A percentile compares a stretch with the other conserved stretches of the same genome.
phyloP scores from a whole-genome alignment of 2,797 vertebrate species.

The Halcyon leucocephala region DNA sequence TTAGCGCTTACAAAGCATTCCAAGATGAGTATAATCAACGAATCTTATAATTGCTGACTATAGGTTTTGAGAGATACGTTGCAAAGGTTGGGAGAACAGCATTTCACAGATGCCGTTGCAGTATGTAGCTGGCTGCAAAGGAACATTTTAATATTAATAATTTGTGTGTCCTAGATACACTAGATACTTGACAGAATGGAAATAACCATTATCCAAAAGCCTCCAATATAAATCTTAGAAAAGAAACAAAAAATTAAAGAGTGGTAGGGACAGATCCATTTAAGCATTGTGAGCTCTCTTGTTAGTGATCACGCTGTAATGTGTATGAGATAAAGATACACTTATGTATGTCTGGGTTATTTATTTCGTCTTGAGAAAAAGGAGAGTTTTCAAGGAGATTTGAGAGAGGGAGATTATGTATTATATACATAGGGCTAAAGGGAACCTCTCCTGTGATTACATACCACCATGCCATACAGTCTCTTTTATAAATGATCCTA shows the following conservation, averaged over 20 bases:
- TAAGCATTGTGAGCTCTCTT: not conserved
- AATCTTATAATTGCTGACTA: not conserved
- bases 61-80: not conserved
- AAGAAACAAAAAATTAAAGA: not conserved
- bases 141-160: constrained; percentile 40
- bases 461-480: not conserved
- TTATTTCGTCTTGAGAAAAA: not conserved
- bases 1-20: not conserved
- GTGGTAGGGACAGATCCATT: not conserved
- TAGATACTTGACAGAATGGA: not conserved
- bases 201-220: constrained; percentile 10
- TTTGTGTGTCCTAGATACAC: constrained; percentile 53
- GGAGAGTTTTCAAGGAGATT: not conserved
- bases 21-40: not conserved
- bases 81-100: not conserved
- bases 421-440: not conserved
- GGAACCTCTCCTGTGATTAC: not conserved
- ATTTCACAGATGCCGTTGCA: not conserved
- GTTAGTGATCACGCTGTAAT: not conserved
- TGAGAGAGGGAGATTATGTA: not conserved
- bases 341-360: not conserved
- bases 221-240: not conserved
- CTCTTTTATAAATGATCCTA: not conserved
- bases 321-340: not conserved
- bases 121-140: not conserved